These are phyloP conservation scores for Ochropacha duplaris DNA, from an alignment of 2,888 invertebrate species.

Conservation along the genomic window DNA sequence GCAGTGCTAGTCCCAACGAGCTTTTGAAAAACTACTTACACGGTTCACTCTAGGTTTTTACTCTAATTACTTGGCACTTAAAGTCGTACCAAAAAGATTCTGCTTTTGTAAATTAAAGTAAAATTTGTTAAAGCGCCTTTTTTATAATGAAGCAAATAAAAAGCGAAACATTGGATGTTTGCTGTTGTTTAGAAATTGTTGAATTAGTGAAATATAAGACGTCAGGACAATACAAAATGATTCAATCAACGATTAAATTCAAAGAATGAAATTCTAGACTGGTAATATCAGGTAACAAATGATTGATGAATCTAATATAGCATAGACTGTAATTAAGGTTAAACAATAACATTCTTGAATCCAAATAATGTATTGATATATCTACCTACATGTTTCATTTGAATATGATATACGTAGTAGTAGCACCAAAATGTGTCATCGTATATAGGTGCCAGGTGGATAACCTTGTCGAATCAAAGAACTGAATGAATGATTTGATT, in stretches of 20 bases:
- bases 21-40: slow-evolving; percentile 42
- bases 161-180: neutral
- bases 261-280: neutral
- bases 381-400: slow-evolving; percentile 35
- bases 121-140: neutral
- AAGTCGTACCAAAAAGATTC: slow-evolving; percentile 11
- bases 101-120: neutral
- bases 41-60: slow-evolving; percentile 45
- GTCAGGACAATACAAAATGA: neutral
- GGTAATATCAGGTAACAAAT: neutral
- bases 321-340: slow-evolving; percentile 19
- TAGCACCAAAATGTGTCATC: slow-evolving; percentile 28
- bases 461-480: slow-evolving; percentile 51
- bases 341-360: slow-evolving; percentile 59
- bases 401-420: slow-evolving; percentile 55
- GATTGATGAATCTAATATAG: neutral
- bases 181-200: neutral
- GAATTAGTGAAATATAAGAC: neutral
- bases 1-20: slow-evolving; percentile 20
- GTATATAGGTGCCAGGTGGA: slow-evolving; percentile 10
- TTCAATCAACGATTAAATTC: neutral
- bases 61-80: slow-evolving; percentile 57
- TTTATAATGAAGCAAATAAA: neutral
- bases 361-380: slow-evolving; percentile 42
- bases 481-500: slow-evolving; percentile 16